Conservation (phyloP, 2,113 vertebrate genomes). For the Dolichotis patagonum region DNA sequence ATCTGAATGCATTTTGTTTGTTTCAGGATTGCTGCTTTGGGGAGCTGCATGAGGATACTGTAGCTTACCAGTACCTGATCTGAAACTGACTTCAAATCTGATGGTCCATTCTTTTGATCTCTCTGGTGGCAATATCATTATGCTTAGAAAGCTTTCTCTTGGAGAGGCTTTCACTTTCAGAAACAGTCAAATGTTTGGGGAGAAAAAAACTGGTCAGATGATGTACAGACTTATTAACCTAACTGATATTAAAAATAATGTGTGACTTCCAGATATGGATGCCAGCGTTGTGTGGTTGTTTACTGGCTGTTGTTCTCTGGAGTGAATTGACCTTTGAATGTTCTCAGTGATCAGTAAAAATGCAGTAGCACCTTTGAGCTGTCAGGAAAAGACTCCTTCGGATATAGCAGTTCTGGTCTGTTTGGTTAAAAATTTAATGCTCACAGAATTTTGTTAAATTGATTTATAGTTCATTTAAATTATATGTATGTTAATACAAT, state of each 20-base stretch:
- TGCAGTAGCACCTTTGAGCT: neutral
- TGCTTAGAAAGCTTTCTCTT: neutral
- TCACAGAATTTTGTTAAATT: neutral
- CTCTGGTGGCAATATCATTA: no score
- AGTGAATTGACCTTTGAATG: neutral
- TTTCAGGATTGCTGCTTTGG: neutral
- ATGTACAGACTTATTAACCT: neutral
- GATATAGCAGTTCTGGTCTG: neutral
- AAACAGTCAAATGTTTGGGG: neutral
- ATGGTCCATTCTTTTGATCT: neutral
- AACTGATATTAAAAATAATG: accelerated
- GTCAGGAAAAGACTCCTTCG: neutral
- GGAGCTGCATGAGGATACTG: neutral
- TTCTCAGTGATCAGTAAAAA: neutral
- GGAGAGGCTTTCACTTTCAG: neutral
- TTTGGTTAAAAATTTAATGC: conserved; percentile 10
- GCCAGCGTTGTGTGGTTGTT: neutral
- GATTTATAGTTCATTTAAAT: neutral
- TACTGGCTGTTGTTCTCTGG: neutral
- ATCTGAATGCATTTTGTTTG: neutral
- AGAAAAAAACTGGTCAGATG: neutral
- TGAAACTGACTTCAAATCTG: neutral
- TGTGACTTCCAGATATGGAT: neutral
- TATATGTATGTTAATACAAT: neutral
- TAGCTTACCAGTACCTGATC: neutral